Evolutionary conservation across 2,888 invertebrate genomes (phyloP).

Genomic region (Bibio marci): DNA sequence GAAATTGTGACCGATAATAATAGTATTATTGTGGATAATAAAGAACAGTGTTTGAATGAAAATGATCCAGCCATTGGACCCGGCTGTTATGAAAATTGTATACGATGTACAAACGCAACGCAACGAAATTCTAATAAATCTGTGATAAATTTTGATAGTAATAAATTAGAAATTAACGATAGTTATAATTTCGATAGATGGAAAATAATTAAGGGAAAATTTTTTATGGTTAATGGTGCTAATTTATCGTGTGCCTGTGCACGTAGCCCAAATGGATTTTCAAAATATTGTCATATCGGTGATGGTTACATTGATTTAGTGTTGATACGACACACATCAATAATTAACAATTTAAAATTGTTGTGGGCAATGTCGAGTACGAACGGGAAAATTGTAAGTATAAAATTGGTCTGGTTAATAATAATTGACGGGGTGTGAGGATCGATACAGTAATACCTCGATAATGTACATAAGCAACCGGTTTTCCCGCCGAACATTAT

Average conservation of each 20-base stretch:
- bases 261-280: slow-evolving; percentile 56
- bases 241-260: slow-evolving; percentile 61
- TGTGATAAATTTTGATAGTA: slow-evolving; percentile 3
- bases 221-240: slow-evolving; percentile 60
- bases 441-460: no score
- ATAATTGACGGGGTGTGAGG: no score
- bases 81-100: slow-evolving; percentile 35
- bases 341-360: slow-evolving; percentile 52
- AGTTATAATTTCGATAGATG: no score
- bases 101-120: slow-evolving; percentile 19
- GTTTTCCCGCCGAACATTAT: no score
- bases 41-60: slow-evolving; percentile 7
- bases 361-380: slow-evolving; percentile 43
- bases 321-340: slow-evolving; percentile 51
- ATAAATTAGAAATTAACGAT: neutral
- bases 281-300: slow-evolving; percentile 60
- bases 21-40: neutral
- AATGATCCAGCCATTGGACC: slow-evolving; percentile 28
- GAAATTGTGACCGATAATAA: neutral
- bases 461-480: no score
- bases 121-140: neutral
- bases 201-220: slow-evolving; percentile 49
- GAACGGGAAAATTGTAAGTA: slow-evolving; percentile 43
- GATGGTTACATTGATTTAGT: slow-evolving; percentile 66
- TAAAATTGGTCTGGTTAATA: neutral